Evolutionary conservation across 2,797 vertebrate genomes (phyloP).

Genomic region (Myotis myotis): DNA sequence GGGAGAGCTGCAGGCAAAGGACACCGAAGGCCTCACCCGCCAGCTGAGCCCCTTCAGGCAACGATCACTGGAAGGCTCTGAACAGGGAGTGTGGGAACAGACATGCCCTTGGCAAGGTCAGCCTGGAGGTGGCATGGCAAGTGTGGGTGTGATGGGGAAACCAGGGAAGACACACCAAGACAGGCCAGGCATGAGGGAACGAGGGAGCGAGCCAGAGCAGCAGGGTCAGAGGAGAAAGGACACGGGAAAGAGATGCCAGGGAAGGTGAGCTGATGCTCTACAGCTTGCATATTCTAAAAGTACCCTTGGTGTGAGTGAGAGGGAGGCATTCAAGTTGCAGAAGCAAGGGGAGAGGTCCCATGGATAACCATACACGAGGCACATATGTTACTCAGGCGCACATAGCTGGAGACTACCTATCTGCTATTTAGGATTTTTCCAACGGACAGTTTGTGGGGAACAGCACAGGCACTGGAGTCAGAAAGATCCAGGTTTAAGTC

Average conservation of each 20-base stretch:
- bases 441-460: neutral
- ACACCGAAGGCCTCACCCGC: neutral
- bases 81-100: neutral
- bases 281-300: neutral
- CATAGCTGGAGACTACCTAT: neutral
- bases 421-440: neutral
- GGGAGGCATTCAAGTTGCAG: neutral
- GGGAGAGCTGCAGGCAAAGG: neutral
- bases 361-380: rapidly evolving
- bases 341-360: neutral
- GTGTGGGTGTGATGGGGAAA: neutral
- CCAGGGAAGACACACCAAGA: neutral
- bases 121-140: neutral
- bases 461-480: neutral
- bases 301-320: neutral
- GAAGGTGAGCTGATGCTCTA: neutral
- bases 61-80: neutral
- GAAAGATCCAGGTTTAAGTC: neutral
- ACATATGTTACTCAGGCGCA: neutral
- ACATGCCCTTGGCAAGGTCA: neutral
- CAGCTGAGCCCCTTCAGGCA: neutral
- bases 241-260: rapidly evolving
- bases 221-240: neutral
- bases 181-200: rapidly evolving
- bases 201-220: neutral